Percentiles rank a stretch among this genome's conserved stretches.
Evolutionary conservation across 2,113 vertebrate genomes (phyloP).

Genomic region (Lichenostomus cassidix): DNA sequence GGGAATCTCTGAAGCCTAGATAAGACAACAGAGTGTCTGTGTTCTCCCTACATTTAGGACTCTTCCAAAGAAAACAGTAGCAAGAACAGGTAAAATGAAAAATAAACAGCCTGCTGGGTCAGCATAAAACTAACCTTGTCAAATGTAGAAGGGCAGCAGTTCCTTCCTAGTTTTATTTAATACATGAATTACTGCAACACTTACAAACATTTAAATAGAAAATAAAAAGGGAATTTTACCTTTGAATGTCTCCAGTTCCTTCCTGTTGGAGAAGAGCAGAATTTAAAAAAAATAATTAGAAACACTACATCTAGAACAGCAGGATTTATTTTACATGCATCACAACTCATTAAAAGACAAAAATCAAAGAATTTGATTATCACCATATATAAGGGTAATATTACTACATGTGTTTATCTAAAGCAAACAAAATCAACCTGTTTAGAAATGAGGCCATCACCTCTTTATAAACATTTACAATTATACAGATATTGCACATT

Average conservation of each 20-base stretch:
- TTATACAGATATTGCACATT: background rate
- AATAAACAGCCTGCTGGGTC: background rate
- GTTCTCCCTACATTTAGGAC: background rate
- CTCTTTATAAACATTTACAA: background rate
- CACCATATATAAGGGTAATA: background rate
- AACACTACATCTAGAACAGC: background rate
- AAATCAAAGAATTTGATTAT: background rate
- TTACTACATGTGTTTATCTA: background rate
- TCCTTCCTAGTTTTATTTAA: background rate
- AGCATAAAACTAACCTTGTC: background rate
- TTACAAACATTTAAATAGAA: background rate
- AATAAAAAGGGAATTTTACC: slow-evolving; percentile 78
- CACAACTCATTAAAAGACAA: background rate
- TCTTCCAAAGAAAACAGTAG: background rate
- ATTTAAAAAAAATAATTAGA: background rate
- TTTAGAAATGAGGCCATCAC: background rate
- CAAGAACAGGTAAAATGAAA: slow-evolving; percentile 10
- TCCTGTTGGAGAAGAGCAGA: slow-evolving; percentile 77
- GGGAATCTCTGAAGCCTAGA: background rate
- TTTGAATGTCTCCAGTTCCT: slow-evolving; percentile 89
- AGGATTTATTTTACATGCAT: background rate
- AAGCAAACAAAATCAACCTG: background rate
- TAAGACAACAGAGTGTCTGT: background rate
- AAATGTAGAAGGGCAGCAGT: background rate
- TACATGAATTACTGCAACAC: background rate